Base-by-base conservation (phyloP, 2,113 vertebrate genomes). In the Tetrao urogallus region DNA sequence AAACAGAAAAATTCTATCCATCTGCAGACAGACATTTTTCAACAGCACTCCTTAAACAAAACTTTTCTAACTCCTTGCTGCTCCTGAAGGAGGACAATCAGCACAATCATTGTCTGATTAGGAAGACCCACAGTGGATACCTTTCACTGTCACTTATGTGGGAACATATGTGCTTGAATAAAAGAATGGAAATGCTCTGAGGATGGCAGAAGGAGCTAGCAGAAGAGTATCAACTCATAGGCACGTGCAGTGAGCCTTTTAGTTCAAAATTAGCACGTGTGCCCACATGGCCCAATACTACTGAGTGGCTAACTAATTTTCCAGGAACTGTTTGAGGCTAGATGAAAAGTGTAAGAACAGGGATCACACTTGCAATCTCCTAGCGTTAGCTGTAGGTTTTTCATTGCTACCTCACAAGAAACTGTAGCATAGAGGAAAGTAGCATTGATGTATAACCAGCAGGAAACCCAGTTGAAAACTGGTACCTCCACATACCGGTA, bases 391-490 rank as follows among this genome's bases (percentile, higher is more conserved):
- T 89, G 32, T 28, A 2, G 47, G 6, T 15, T 72, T 84, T 79
- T 48, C 18, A 47, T 5, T 30, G 2, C 43, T 65, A 71, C 67
- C 47, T 92, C 58, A 38, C 43, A n/a, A 58, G 22, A 48, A 27
- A 30, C 21, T 34, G 28, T 43, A 40, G 12, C n/a, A 13, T 32
- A n/a, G 50, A 47, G 8, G 12, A 30, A 65, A 43, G 25, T n/a
- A 82, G 12, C 54, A 91, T 76, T 40, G 19, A 3, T 8, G 20
- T 18, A n/a, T 11, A 81, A 38, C 14, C 34, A 67, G 1, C 16
- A 61, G 52, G 22, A 27, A 71, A 57, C 3, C 4, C 38, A 32
- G 10, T 1, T 69, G 0, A 0, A 52, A 61, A 10, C 8, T 43
- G 8, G 8, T 24, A 25, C 11, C 13, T 2, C 18, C 24, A 54